phyloP scores from a whole-genome alignment of 2,797 vertebrate species.

The Eremophila alpestris region DNA sequence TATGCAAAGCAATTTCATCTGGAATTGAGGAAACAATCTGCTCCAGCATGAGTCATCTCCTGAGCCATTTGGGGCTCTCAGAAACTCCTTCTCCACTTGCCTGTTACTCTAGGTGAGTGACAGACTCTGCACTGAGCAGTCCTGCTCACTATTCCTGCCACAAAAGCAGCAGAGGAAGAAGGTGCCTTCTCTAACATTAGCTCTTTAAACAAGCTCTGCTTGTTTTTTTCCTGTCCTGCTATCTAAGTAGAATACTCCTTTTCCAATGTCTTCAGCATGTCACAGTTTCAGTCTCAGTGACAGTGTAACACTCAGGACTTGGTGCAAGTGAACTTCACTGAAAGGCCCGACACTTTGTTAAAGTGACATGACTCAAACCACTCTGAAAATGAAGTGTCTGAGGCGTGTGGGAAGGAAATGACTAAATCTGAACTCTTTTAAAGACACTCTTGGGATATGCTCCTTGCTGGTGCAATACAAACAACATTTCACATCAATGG shows the following conservation, averaged over 20 bases:
- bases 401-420: slow-evolving; percentile 9
- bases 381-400: slow-evolving; percentile 1
- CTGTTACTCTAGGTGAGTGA: neutral
- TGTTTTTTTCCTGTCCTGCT: neutral
- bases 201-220: neutral
- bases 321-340: neutral
- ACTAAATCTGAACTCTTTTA: slow-evolving; percentile 15
- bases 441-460: neutral
- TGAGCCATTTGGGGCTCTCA: slow-evolving; percentile 40
- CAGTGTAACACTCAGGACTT: neutral
- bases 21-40: slow-evolving; percentile 63
- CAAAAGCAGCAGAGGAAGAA: neutral
- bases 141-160: neutral
- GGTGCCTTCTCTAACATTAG: neutral
- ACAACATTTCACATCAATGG: neutral
- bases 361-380: neutral
- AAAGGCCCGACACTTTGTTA: neutral
- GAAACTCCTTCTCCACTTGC: neutral
- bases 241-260: neutral
- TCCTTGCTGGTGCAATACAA: neutral
- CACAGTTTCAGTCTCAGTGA: neutral
- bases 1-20: slow-evolving; percentile 54
- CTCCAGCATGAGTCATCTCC: slow-evolving; percentile 55
- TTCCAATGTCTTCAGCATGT: neutral
- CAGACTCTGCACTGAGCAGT: neutral